Evolutionary conservation across 1,140 invertebrate species (phyloP).

Genomic region (Bombus confusus): DNA sequence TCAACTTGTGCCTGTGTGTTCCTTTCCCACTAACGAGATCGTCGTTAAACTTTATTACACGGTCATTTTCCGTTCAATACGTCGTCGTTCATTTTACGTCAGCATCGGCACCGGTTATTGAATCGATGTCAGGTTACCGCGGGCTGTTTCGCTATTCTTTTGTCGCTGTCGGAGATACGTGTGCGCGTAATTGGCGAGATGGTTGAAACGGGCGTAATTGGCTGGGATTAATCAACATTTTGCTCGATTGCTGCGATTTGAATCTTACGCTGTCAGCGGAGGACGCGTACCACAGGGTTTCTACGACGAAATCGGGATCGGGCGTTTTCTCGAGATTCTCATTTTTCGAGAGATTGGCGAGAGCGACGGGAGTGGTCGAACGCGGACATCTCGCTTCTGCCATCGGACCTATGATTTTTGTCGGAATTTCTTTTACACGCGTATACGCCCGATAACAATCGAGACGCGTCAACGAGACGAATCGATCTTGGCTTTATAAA

Average conservation of each 20-base stretch:
- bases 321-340: no score
- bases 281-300: no score
- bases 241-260: not conserved
- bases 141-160: not conserved
- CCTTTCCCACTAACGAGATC: slow-evolving; percentile 14
- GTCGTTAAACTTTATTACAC: slow-evolving; percentile 38
- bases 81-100: slow-evolving; percentile 11
- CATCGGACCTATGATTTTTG: no score
- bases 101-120: not conserved
- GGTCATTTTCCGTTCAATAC: slow-evolving; percentile 14
- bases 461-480: no score
- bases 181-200: not conserved
- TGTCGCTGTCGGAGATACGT: not conserved
- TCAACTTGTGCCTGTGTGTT: not conserved
- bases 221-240: not conserved
- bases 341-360: no score
- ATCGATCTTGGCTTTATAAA: not conserved
- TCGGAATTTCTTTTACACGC: no score
- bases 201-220: no score
- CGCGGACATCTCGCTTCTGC: no score
- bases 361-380: no score
- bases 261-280: not conserved
- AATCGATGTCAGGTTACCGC: not conserved
- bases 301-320: no score
- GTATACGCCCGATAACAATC: no score